Percentiles rank a stretch among this genome's conserved stretches.
Conservation (phyloP, 2,113 vertebrate genomes). For the Etheostoma cragini region DNA sequence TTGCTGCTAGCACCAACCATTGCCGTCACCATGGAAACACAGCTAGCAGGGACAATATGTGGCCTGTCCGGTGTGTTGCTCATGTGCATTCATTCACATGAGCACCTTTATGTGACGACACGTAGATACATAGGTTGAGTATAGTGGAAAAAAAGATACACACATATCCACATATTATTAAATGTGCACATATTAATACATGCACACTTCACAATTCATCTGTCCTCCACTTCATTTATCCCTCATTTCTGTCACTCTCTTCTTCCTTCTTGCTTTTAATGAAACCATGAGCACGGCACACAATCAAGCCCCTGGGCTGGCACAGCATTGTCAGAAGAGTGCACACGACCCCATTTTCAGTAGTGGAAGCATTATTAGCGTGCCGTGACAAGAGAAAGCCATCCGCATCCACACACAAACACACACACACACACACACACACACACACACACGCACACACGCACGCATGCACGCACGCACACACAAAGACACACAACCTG, state of each 20-base stretch:
- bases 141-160: background rate
- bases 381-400: slow-evolving; percentile 61
- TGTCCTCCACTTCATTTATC: slow-evolving; percentile 69
- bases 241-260: slow-evolving; percentile 58
- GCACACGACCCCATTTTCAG: slow-evolving; percentile 71
- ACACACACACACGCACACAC: background rate
- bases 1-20: slow-evolving; percentile 66
- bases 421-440: slow-evolving; percentile 38
- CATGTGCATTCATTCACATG: slow-evolving; percentile 1
- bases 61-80: slow-evolving; percentile 52
- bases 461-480: slow-evolving; percentile 38
- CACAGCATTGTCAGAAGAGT: slow-evolving; percentile 53
- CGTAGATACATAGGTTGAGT: background rate
- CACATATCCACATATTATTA: background rate
- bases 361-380: slow-evolving; percentile 70
- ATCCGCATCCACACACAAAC: slow-evolving; percentile 23
- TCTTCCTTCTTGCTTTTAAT: slow-evolving; percentile 55
- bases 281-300: slow-evolving; percentile 63
- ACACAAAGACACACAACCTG: slow-evolving; percentile 58
- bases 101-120: slow-evolving; percentile 22
- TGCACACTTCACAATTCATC: slow-evolving; percentile 49
- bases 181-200: slow-evolving; percentile 28
- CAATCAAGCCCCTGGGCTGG: slow-evolving; percentile 64
- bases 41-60: slow-evolving; percentile 69
- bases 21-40: slow-evolving; percentile 79